These are phyloP conservation scores for Sceloporus tristichus DNA, from an alignment of 2,113 vertebrate genomes.

Conservation along the genomic window DNA sequence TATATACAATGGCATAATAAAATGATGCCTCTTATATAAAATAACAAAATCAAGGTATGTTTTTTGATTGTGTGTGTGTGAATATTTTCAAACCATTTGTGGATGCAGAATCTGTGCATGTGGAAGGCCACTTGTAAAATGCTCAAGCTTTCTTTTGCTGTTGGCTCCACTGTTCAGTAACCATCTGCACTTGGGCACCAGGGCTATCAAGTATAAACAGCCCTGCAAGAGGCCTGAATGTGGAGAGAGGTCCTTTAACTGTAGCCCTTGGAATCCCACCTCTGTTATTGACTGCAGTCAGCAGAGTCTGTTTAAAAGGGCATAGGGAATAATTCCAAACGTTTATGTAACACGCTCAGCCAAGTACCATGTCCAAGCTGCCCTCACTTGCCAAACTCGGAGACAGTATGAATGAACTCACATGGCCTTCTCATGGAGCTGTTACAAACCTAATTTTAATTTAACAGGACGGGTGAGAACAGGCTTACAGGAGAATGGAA, in stretches of 20 bases:
- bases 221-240: background rate
- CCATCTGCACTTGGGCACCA: background rate
- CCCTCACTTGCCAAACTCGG: background rate
- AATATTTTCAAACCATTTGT: no score
- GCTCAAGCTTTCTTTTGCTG: background rate
- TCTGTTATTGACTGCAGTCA: background rate
- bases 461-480: conserved; percentile 8
- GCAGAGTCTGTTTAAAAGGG: background rate
- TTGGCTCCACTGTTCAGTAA: background rate
- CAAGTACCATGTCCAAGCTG: background rate
- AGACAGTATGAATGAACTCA: background rate
- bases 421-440: background rate
- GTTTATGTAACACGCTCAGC: no score
- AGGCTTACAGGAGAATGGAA: background rate
- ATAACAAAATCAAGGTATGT: no score
- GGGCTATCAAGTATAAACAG: background rate
- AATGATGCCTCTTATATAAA: no score
- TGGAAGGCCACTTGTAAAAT: background rate
- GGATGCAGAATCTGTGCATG: no score
- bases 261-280: background rate
- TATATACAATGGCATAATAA: no score
- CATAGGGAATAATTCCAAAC: background rate
- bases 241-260: background rate
- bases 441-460: conserved; percentile 8
- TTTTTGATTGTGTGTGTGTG: no score